Percentiles rank a stretch among this genome's conserved stretches.
These are phyloP conservation scores for Dasyurus viverrinus DNA, from an alignment of 2,113 vertebrate species.

Conservation along the genomic window DNA sequence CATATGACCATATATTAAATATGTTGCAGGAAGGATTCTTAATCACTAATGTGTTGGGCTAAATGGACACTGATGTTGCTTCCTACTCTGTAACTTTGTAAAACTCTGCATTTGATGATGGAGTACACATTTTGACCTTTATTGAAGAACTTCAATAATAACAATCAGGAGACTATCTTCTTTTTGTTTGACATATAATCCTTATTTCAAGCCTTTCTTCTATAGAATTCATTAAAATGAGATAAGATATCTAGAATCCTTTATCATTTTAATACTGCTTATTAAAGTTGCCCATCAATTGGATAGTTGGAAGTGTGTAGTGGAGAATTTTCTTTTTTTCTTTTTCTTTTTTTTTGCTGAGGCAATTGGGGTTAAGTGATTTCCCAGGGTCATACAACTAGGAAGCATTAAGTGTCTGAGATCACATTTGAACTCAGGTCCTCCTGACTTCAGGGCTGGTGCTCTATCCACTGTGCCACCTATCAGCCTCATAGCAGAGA, in stretches of 20 bases:
- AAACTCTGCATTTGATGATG: background rate
- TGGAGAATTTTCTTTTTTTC: background rate
- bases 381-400: no score
- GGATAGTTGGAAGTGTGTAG: constrained; percentile 11
- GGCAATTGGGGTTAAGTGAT: no score
- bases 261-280: background rate
- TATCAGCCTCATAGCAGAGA: constrained; percentile 1
- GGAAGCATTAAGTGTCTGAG: no score
- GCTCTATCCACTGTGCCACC: no score
- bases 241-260: background rate
- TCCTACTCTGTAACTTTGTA: background rate
- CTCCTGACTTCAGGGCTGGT: no score
- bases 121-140: background rate
- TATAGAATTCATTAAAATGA: background rate
- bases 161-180: background rate
- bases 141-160: background rate
- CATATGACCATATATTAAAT: background rate
- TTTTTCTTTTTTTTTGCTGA: no score
- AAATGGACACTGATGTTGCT: background rate
- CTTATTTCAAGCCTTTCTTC: background rate
- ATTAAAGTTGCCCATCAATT: background rate
- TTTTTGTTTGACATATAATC: background rate
- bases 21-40: background rate
- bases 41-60: background rate
- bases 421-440: no score